Percentiles rank a stretch among this genome's conserved stretches.
These are phyloP conservation scores for Mesoclemmys tuberculata DNA, from an alignment of 2,113 vertebrate genomes.

Conservation along the genomic window DNA sequence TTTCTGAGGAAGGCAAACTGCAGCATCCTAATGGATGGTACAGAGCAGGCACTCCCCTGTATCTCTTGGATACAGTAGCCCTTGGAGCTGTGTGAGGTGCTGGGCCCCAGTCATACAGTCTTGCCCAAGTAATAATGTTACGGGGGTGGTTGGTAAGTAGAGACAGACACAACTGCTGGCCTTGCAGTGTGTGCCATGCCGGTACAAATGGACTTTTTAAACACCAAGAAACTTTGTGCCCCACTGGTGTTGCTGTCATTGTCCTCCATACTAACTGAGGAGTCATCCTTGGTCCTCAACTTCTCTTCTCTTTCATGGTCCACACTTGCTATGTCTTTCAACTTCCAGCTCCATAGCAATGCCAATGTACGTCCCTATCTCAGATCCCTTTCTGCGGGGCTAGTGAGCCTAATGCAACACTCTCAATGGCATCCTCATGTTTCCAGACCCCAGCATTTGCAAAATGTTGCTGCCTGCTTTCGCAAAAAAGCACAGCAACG, in stretches of 20 bases:
- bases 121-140: neutral
- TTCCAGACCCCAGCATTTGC: neutral
- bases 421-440: neutral
- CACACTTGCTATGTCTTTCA: neutral
- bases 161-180: neutral
- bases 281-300: neutral
- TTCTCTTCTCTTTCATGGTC: neutral
- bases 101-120: neutral
- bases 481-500: neutral
- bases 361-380: neutral
- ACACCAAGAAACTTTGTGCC: neutral
- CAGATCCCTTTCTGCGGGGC: neutral
- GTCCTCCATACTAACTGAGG: neutral
- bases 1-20: neutral
- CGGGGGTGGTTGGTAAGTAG: fast-evolving
- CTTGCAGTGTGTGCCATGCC: fast-evolving
- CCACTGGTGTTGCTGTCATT: neutral
- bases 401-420: neutral
- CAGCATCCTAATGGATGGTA: neutral
- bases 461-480: neutral
- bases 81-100: neutral
- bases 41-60: neutral
- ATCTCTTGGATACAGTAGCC: no score
- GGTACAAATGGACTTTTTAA: fast-evolving
- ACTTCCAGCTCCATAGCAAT: neutral